Evolutionary conservation across 2,888 invertebrate species (phyloP).

Genomic region (Eumerus sabulonum): DNA sequence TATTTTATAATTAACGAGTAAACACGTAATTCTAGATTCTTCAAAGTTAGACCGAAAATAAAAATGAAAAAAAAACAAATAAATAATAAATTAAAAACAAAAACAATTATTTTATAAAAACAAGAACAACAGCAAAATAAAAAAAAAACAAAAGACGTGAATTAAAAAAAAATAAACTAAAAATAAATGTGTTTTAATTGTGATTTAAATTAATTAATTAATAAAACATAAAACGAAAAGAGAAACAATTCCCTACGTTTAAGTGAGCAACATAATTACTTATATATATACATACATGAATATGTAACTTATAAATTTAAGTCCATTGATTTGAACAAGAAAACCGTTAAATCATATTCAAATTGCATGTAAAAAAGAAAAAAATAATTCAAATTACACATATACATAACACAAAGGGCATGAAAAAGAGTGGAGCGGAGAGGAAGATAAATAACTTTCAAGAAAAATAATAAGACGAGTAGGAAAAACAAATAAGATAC

Average conservation of each 20-base stretch:
- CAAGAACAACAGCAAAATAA: constrained; percentile 2
- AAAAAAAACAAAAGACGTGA: constrained; percentile 21
- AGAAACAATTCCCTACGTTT: constrained; percentile 38
- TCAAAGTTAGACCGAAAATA: constrained; percentile 44
- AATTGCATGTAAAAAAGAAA: constrained; percentile 59
- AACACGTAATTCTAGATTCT: constrained; percentile 59
- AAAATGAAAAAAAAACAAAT: constrained; percentile 39
- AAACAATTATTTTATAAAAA: constrained; percentile 53
- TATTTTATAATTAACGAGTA: constrained; percentile 64
- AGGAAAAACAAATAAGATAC: constrained; percentile 21
- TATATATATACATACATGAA: constrained; percentile 26
- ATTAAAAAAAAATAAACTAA: constrained; percentile 66
- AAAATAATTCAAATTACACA: constrained; percentile 59
- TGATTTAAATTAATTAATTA: constrained; percentile 66
- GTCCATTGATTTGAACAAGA: constrained; percentile 64
- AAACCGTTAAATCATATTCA: constrained; percentile 59
- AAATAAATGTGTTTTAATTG: constrained; percentile 69
- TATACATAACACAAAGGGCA: constrained; percentile 54
- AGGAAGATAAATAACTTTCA: constrained; percentile 41
- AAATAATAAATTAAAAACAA: too few species aligned
- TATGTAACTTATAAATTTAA: constrained; percentile 63
- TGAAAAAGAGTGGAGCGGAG: not conserved
- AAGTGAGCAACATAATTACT: constrained; percentile 58
- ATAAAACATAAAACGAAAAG: constrained; percentile 21
- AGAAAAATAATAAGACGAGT: constrained; percentile 15